These are phyloP conservation scores for Hydrocynus forskahlii DNA, from an alignment of 2,797 vertebrate genomes.

Conservation along the genomic window DNA sequence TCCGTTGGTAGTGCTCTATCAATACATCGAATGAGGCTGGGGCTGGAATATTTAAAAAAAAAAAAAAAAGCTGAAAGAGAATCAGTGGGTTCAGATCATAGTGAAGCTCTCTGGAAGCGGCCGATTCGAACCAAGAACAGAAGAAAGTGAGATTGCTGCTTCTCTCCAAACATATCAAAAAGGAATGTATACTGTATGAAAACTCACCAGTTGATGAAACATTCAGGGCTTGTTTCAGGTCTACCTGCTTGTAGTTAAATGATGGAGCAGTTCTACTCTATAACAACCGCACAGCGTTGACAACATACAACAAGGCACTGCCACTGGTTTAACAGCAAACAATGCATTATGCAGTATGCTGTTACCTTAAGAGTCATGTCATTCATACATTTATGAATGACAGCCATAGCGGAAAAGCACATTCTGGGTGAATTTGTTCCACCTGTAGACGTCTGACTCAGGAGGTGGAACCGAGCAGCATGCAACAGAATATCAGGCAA, in stretches of 20 bases:
- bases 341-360: not conserved
- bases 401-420: not conserved
- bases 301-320: conserved; percentile 12
- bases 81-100: not conserved
- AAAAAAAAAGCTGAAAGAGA: not conserved
- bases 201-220: conserved; percentile 38
- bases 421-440: conserved; percentile 16
- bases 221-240: conserved; percentile 36
- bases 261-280: conserved; percentile 26
- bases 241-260: conserved; percentile 8
- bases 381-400: conserved; percentile 29
- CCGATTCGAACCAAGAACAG: conserved; percentile 1
- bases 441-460: conserved; percentile 22
- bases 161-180: conserved; percentile 33
- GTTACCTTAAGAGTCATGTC: conserved; percentile 9
- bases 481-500: conserved; percentile 24
- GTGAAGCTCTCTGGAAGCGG: not conserved
- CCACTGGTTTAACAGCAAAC: conserved; percentile 13
- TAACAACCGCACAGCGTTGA: conserved; percentile 33
- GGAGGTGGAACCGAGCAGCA: not conserved
- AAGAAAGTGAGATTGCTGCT: conserved; percentile 21
- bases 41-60: not conserved
- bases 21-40: conserved; percentile 2
- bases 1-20: not conserved
- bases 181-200: conserved; percentile 29